Conservation (phyloP, 2,113 vertebrate species). For the Coptodon rendalli region DNA sequence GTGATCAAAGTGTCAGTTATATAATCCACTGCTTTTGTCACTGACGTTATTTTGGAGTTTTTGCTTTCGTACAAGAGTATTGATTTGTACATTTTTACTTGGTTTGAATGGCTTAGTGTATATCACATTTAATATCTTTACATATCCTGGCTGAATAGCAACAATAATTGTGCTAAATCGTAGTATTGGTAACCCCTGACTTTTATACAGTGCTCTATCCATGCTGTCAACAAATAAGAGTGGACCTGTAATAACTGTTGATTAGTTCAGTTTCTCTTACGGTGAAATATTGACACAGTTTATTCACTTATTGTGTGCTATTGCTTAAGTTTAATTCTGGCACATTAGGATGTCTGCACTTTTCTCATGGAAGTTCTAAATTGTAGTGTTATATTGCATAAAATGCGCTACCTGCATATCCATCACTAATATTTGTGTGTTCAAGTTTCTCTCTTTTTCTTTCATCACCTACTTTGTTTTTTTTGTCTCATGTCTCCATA, state of each 20-base stretch:
- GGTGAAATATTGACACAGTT: neutral
- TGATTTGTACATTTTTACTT: neutral
- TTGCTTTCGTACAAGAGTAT: neutral
- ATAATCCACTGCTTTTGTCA: neutral
- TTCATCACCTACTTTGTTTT: neutral
- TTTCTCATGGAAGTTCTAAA: neutral
- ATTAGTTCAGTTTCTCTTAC: neutral
- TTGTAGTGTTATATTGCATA: neutral
- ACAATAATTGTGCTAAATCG: neutral
- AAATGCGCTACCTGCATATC: neutral
- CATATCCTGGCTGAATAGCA: neutral
- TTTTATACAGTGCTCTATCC: neutral
- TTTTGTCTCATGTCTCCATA: neutral
- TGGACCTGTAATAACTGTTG: neutral
- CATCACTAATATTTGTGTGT: neutral
- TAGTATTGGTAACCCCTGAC: neutral
- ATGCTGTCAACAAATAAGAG: neutral
- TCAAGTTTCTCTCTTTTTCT: neutral
- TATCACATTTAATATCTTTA: neutral
- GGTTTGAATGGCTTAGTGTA: neutral
- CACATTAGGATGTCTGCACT: neutral
- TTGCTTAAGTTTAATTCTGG: neutral
- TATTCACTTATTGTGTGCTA: neutral
- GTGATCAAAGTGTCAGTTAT: neutral
- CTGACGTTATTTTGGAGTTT: neutral